These are phyloP conservation scores for Megaustenia siamemsis DNA, from an alignment of 2,888 invertebrate genomes.

Conservation along the genomic window DNA sequence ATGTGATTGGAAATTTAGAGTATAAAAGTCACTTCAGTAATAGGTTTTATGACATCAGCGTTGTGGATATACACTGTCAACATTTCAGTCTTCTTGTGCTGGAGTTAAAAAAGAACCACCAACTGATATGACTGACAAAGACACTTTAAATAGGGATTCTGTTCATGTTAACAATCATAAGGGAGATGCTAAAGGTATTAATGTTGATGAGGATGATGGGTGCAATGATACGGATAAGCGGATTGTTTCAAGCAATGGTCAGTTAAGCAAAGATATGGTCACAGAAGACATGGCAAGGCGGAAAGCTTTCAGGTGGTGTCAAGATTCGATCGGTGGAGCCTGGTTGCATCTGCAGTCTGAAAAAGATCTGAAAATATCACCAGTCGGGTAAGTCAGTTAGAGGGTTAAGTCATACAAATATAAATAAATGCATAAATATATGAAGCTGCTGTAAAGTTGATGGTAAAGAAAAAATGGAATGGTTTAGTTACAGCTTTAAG, in stretches of 20 bases:
- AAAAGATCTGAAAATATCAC: constrained; percentile 64
- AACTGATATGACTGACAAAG: constrained; percentile 17
- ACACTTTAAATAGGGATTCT: neutral
- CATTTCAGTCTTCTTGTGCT: no score
- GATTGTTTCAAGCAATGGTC: constrained; percentile 35
- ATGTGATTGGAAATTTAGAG: no score
- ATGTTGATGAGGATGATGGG: constrained; percentile 26
- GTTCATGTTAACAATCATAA: constrained; percentile 8
- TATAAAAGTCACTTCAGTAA: no score
- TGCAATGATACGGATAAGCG: constrained; percentile 43
- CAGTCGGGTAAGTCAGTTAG: constrained; percentile 62
- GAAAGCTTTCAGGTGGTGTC: constrained; percentile 64
- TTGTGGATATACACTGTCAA: no score
- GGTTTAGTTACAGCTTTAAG: no score
- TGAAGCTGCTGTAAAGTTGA: no score
- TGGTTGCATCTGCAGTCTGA: constrained; percentile 66
- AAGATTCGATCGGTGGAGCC: constrained; percentile 69
- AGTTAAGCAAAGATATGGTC: constrained; percentile 45
- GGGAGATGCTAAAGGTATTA: neutral
- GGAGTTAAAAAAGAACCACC: neutral
- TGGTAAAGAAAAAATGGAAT: no score
- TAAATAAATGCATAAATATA: no score
- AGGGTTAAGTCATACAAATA: no score
- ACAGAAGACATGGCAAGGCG: constrained; percentile 49
- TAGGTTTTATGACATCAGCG: no score